These are phyloP conservation scores for Sinocyclocheilus maitianheensis DNA, from an alignment of 2,113 vertebrate species.

Conservation along the genomic window DNA sequence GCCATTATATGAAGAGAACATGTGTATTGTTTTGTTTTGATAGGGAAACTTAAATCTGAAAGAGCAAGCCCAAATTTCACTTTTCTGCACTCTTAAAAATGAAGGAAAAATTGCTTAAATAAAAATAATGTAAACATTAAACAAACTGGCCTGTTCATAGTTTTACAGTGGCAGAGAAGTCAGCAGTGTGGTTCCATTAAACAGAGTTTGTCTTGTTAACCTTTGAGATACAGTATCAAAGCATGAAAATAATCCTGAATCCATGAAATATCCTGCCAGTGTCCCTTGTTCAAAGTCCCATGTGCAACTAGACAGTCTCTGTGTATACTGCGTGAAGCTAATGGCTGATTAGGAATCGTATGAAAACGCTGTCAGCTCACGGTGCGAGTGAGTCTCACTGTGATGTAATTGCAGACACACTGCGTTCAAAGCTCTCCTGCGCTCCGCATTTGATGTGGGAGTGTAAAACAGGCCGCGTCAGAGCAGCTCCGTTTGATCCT, in stretches of 20 bases:
- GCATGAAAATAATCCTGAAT: not conserved
- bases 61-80: not conserved
- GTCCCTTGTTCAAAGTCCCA: conserved; percentile 16
- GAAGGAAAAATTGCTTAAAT: not conserved
- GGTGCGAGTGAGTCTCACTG: conserved; percentile 29
- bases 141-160: too few species aligned
- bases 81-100: not conserved
- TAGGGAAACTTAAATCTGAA: too few species aligned
- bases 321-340: not conserved
- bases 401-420: conserved; percentile 53
- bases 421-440: conserved; percentile 59
- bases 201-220: not conserved
- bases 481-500: conserved; percentile 62
- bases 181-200: not conserved
- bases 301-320: not conserved
- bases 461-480: conserved; percentile 67
- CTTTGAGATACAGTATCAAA: not conserved
- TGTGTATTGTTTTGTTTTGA: too few species aligned
- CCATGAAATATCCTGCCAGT: not conserved
- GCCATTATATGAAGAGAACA: too few species aligned
- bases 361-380: not conserved
- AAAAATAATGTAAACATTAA: too few species aligned
- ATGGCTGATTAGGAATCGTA: not conserved
- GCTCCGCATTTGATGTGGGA: conserved; percentile 54
- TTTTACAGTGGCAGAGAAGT: not conserved